These are phyloP conservation scores for Rattus rattus DNA, from an alignment of 2,113 vertebrate species.

Conservation along the genomic window DNA sequence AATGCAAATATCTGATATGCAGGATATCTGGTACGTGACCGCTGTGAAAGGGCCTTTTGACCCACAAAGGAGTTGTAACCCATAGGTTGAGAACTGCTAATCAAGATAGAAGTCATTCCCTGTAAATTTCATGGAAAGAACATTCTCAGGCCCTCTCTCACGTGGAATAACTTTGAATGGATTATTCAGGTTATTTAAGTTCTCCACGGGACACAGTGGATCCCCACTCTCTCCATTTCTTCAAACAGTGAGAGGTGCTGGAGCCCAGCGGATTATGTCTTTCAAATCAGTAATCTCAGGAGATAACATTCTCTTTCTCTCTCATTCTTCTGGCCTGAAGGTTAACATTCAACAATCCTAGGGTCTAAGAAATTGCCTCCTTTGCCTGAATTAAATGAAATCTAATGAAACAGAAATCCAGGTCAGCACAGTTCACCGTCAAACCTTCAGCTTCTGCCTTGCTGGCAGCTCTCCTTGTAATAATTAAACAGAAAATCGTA, in stretches of 20 bases:
- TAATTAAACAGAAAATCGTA: constrained; percentile 79
- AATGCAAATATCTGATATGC: not conserved
- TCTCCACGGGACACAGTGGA: not conserved
- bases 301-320: not conserved
- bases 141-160: not conserved
- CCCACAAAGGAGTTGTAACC: not conserved
- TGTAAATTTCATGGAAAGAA: not conserved
- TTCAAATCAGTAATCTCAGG: not conserved
- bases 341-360: constrained; percentile 62
- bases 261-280: constrained; percentile 1
- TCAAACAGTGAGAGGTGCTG: constrained; percentile 29
- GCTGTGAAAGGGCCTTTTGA: not conserved
- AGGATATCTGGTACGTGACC: not conserved
- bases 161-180: constrained; percentile 18
- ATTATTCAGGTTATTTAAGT: constrained; percentile 59
- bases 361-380: constrained; percentile 68
- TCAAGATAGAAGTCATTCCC: not conserved
- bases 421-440: constrained; percentile 68
- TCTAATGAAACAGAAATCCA: constrained; percentile 78
- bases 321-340: constrained; percentile 38
- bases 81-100: not conserved
- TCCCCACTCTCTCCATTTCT: not conserved
- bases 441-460: constrained; percentile 48
- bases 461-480: constrained; percentile 69
- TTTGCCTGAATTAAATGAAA: constrained; percentile 76